Evolutionary conservation across 2,113 vertebrate species (phyloP).

Genomic region (Halichoeres trimaculatus): DNA sequence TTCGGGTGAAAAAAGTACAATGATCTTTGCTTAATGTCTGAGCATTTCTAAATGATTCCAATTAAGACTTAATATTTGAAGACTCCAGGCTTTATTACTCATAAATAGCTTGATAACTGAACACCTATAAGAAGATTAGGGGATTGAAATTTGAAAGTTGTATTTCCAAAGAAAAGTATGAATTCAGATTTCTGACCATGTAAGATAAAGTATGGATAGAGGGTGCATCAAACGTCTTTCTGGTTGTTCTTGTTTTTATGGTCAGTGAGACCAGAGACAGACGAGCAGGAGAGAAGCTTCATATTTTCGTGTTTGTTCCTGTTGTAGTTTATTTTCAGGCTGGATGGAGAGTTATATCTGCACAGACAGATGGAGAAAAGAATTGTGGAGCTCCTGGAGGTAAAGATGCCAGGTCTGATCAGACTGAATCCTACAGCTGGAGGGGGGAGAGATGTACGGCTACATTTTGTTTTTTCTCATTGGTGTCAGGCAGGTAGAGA

Average conservation of each 20-base stretch:
- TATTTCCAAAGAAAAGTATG: not conserved
- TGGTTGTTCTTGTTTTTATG: not conserved
- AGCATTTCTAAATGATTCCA: no score
- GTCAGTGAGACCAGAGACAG: not conserved
- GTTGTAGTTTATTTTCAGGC: conserved; percentile 56
- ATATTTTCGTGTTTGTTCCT: conserved; percentile 41
- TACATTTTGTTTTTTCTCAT: conserved; percentile 54
- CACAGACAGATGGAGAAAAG: conserved; percentile 71
- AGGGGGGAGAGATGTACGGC: conserved; percentile 61
- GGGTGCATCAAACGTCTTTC: not conserved
- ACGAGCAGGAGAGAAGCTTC: not conserved
- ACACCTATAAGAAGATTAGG: no score
- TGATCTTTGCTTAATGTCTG: no score
- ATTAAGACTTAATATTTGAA: no score
- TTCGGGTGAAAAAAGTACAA: no score
- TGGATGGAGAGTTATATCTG: conserved; percentile 69
- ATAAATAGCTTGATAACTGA: no score
- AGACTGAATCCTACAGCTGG: conserved; percentile 65
- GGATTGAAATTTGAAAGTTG: not conserved
- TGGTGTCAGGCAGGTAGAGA: conserved; percentile 66
- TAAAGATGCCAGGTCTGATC: conserved; percentile 79
- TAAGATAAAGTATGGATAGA: not conserved
- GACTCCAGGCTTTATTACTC: no score
- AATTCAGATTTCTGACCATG: not conserved
- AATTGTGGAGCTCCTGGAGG: conserved; percentile 69